Base-by-base conservation (phyloP, 2,888 invertebrate genomes). In the Synergus umbraculus region DNA sequence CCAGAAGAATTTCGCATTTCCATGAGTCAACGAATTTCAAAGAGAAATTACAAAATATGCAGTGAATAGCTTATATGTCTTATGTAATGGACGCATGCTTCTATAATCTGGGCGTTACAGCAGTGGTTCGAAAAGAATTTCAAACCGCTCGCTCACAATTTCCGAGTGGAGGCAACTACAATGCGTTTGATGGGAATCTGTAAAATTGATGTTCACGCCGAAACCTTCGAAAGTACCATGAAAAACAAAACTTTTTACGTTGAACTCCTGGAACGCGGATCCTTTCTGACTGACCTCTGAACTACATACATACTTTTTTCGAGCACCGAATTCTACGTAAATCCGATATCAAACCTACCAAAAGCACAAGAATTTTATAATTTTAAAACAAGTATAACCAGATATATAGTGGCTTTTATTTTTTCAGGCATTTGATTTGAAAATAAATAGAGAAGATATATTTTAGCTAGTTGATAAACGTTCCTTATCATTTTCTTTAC, bases 121-220 rank as follows among this genome's bases (percentile, higher is more conserved):
- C 18, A 29, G 46, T 13, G 46, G 13, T 22, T 69, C 67, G 67
- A 69, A 69, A 69, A 69, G 67, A 69, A 69, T 69, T 69, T 69
- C 67, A 69, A 49, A 29, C 69, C 49, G 49, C 46, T 69, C 29
- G 46, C 49, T 64, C 9, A 64, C 22, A 67, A 67, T 22, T 22
- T 46, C 18, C 44, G 44, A 67, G 46, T 69, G 69, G 43, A 41
- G 66, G 66, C 43, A 66, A 43, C 29, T 7, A 69, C 46, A 69
- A 69, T 44, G 13, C 44, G 29, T 69, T 46, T 49, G 49, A 69
- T 69, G 69, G 49, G 69, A 69, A 69, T 69, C 69, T 49, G 69
- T 49, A 29, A 69, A 69, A 69, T 69, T 69, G 69, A 69, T 69
- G 69, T 69, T 69, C 69, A 69, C 69, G 69, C 49, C 69, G 49